Evolutionary conservation across 2,113 vertebrate species (phyloP).

Genomic region (Vombatus ursinus): DNA sequence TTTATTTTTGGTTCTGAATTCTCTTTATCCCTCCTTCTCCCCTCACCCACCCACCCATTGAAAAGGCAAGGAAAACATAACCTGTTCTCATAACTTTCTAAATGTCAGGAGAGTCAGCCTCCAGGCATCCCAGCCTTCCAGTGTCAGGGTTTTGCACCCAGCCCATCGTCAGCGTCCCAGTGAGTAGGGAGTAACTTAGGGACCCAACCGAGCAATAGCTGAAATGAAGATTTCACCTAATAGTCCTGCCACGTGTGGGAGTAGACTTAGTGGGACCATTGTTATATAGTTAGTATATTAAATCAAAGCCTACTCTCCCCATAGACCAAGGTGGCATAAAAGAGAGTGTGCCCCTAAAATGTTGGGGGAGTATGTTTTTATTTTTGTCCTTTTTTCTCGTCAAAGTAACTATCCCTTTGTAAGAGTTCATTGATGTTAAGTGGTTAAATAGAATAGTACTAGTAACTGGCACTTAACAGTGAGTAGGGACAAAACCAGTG

Average conservation of each 20-base stretch:
- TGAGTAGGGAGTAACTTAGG: background rate
- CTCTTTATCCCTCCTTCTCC: too few species aligned
- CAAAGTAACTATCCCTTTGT: background rate
- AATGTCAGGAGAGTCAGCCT: too few species aligned
- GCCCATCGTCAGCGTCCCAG: background rate
- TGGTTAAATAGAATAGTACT: background rate
- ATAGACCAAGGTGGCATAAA: background rate
- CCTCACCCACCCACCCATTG: too few species aligned
- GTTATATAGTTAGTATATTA: background rate
- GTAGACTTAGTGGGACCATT: background rate
- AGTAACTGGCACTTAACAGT: background rate
- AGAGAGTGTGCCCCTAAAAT: background rate
- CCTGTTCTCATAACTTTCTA: too few species aligned
- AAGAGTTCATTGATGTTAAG: background rate
- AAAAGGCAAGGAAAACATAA: too few species aligned
- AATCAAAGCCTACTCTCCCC: background rate
- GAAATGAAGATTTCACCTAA: background rate
- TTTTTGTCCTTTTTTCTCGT: background rate
- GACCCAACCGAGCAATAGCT: background rate
- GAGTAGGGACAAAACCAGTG: background rate
- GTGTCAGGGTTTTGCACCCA: too few species aligned
- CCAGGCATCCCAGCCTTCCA: too few species aligned
- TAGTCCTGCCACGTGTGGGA: background rate
- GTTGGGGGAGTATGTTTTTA: background rate
- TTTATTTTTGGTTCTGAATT: too few species aligned